phyloP scores from a whole-genome alignment of 2,113 vertebrate species.

The Sander lucioperca region DNA sequence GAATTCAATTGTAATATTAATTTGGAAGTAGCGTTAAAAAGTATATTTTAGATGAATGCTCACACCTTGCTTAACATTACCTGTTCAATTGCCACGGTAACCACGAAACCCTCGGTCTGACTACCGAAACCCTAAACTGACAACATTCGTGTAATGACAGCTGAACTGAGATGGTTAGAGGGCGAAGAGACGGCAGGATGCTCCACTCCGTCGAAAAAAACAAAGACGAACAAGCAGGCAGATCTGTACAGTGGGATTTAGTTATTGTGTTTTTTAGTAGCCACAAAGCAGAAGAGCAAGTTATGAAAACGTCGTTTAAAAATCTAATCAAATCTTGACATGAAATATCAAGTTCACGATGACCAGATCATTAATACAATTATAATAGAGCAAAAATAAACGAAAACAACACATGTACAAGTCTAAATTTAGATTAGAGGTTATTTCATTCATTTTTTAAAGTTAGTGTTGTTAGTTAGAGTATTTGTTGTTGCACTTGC shows the following conservation, averaged over 20 bases:
- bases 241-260: background rate
- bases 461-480: too few relatives aligned
- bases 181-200: background rate
- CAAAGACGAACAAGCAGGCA: background rate
- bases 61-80: background rate
- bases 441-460: too few relatives aligned
- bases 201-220: conserved; percentile 2
- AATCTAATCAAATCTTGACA: background rate
- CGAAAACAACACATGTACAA: too few relatives aligned
- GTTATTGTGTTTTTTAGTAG: background rate
- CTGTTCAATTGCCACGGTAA: background rate
- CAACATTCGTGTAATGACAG: background rate
- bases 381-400: background rate
- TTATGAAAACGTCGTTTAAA: background rate
- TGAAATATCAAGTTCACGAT: background rate
- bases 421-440: too few relatives aligned
- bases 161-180: background rate
- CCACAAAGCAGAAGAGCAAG: background rate
- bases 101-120: accelerated
- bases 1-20: accelerated
- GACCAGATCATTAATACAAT: background rate
- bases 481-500: too few relatives aligned
- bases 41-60: accelerated
- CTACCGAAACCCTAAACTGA: accelerated
- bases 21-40: background rate